Conservation (phyloP, 2,113 vertebrate genomes). For the Tenrec ecaudatus region DNA sequence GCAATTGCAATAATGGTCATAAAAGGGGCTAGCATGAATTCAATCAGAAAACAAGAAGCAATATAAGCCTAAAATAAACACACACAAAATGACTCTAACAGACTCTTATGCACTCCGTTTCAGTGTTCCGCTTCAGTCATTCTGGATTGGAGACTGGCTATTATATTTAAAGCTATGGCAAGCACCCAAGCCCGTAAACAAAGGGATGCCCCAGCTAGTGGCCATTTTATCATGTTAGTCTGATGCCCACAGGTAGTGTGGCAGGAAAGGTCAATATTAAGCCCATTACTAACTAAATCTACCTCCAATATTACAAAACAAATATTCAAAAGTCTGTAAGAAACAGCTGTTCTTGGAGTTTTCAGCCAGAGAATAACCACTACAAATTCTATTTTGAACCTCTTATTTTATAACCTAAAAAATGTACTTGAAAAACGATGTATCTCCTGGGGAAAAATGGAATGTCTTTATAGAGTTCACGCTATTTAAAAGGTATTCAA, state of each 20-base stretch:
- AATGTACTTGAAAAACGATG: constrained; percentile 18
- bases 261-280: background rate
- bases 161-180: constrained; percentile 33
- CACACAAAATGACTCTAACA: background rate
- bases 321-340: background rate
- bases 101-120: background rate
- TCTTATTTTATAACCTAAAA: constrained; percentile 49
- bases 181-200: constrained; percentile 20
- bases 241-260: rapidly evolving
- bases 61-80: background rate
- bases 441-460: background rate
- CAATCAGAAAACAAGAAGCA: constrained; percentile 39
- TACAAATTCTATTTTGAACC: constrained; percentile 26
- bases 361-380: constrained; percentile 40
- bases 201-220: background rate
- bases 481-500: background rate
- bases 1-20: background rate
- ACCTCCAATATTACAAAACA: background rate
- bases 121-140: background rate
- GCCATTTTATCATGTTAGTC: background rate
- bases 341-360: constrained; percentile 18
- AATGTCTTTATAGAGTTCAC: background rate
- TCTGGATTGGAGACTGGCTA: background rate
- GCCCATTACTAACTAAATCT: constrained; percentile 12
- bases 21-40: background rate